Evolutionary conservation across 2,888 invertebrate genomes (phyloP).

Genomic region (Miltochrista miniata): DNA sequence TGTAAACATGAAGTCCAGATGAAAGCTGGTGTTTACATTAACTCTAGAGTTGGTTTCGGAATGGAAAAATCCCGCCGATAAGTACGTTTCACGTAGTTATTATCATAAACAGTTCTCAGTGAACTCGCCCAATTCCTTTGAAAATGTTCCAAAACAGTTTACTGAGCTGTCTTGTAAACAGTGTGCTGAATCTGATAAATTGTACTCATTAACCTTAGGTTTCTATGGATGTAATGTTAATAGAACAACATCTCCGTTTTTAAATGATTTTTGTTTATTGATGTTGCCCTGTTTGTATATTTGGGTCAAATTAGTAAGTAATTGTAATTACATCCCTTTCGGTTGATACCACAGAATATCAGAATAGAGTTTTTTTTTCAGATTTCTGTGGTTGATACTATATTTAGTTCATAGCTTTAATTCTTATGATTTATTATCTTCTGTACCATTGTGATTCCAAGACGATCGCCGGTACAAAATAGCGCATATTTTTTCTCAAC

Average conservation of each 20-base stretch:
- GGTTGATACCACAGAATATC: too few species aligned
- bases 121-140: slow-evolving; percentile 24
- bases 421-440: too few species aligned
- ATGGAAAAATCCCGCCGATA: slow-evolving; percentile 31
- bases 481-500: too few species aligned
- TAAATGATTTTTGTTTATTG: too few species aligned
- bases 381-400: too few species aligned
- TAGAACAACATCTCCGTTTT: background rate
- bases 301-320: too few species aligned
- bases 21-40: slow-evolving; percentile 64
- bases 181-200: slow-evolving; percentile 28
- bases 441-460: too few species aligned
- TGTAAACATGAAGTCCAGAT: slow-evolving; percentile 66
- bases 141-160: slow-evolving; percentile 35
- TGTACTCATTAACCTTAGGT: slow-evolving; percentile 31
- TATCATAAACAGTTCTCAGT: slow-evolving; percentile 29
- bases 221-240: slow-evolving; percentile 17
- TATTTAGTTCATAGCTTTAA: too few species aligned
- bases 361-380: too few species aligned
- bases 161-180: slow-evolving; percentile 22
- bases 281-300: too few species aligned
- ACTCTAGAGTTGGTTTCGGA: slow-evolving; percentile 40
- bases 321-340: too few species aligned
- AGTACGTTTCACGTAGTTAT: slow-evolving; percentile 22
- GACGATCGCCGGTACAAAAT: too few species aligned